Conservation (phyloP, 2,113 vertebrate genomes). For the Indicator maculatus region DNA sequence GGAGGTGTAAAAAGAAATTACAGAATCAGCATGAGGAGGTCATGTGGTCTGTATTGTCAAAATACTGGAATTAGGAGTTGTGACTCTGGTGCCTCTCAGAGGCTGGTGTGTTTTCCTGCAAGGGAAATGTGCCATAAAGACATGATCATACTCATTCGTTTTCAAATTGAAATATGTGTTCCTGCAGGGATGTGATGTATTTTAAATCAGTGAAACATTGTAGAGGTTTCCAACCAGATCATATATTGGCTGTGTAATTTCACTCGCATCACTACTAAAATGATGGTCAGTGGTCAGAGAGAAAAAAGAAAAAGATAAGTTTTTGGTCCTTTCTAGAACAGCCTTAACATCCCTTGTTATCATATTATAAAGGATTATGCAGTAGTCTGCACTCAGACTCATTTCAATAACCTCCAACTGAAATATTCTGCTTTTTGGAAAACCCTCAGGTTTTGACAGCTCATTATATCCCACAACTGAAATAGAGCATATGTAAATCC, state of each 20-base stretch:
- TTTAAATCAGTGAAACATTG: neutral
- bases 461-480: neutral
- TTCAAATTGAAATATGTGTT: neutral
- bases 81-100: neutral
- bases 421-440: neutral
- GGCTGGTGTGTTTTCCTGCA: neutral
- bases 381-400: neutral
- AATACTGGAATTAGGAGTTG: neutral
- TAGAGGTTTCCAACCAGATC: neutral
- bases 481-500: neutral
- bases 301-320: neutral
- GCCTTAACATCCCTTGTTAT: neutral
- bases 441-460: neutral
- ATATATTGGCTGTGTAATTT: neutral
- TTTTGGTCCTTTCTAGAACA: neutral
- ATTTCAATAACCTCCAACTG: neutral
- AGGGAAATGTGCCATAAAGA: neutral
- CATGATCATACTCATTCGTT: neutral
- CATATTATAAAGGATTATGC: neutral
- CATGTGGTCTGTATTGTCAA: neutral
- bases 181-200: neutral
- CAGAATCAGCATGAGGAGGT: neutral
- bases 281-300: neutral
- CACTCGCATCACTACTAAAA: neutral
- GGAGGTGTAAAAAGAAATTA: neutral